Base-by-base conservation (phyloP, 2,888 invertebrate species). In the Nesidiocoris tenuis region DNA sequence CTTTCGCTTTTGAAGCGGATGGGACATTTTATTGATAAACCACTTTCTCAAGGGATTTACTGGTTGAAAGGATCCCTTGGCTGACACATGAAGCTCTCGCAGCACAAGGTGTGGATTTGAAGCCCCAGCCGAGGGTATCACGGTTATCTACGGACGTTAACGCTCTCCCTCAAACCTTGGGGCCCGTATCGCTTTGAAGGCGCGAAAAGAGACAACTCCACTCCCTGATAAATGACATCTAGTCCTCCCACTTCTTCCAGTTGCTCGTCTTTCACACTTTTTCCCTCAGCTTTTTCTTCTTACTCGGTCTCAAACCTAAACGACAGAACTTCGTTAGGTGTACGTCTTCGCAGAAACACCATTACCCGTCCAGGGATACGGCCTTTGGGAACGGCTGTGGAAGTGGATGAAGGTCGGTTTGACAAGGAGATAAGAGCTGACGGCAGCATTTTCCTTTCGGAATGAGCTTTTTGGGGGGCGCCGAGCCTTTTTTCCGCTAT, bases 381-480 rank as follows among this genome's bases (percentile, higher is more conserved):
- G 39, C 65, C 65, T 65, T 65, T 39, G 65, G 39, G 12, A 7
- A 12, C 5, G 39, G 12, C 65, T 24, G 24, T 65, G 65, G 25
- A 12, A 12, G 39, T 3, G 3, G 39, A 12, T 7, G 3, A 12
- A 39, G 39, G 39, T 39, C 39, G 39, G 39, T 39, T 39, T 65
- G 65, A 65, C 65, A 65, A 39, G 65, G 39, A 65, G 65, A 65
- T 65, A 65, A 65, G 65, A 39, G 18, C 39, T 39, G 65, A 65
- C 65, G 65, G 25, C 25, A 24, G 65, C 65, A 65, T 65, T 65
- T 39, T 65, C 65, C 25, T 39, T 65, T 65, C 39, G 39, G 25
- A 65, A 65, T 65, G 65, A 65, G 65, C 19, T 39, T 19, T 18
- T 17, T 12, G 5, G 12, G 39, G 39, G n/a, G n/a, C 39, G 39